phyloP scores from a whole-genome alignment of 1,140 invertebrate species.

The Nomia melanderi region DNA sequence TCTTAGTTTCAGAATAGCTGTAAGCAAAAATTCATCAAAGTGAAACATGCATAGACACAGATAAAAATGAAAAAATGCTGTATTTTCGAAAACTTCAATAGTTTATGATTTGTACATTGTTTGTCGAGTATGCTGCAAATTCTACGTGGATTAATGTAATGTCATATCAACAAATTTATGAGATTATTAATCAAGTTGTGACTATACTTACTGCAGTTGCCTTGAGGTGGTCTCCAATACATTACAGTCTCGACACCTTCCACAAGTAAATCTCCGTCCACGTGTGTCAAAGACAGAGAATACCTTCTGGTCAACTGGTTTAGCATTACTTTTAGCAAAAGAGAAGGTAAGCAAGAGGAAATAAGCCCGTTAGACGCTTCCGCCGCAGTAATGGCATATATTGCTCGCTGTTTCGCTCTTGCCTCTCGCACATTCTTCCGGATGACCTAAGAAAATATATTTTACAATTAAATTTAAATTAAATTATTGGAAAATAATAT shows the following conservation, averaged over 20 bases:
- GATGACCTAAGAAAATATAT: slow-evolving; percentile 64
- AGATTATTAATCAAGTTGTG: no score
- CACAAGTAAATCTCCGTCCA: slow-evolving; percentile 85
- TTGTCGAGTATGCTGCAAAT: no score
- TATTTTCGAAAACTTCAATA: no score
- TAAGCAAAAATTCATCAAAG: no score
- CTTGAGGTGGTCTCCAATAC: slow-evolving; percentile 90
- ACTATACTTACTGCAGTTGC: slow-evolving; percentile 88
- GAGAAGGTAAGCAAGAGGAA: slow-evolving; percentile 85
- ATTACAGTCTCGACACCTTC: slow-evolving; percentile 85
- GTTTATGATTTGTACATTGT: no score
- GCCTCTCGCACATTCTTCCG: slow-evolving; percentile 83
- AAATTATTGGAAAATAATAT: no score
- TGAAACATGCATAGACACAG: no score
- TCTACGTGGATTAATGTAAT: no score
- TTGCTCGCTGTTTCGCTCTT: slow-evolving; percentile 84
- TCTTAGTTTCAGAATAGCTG: no score
- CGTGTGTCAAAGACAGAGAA: slow-evolving; percentile 87
- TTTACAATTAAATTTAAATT: no score
- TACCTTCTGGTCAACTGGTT: slow-evolving; percentile 88
- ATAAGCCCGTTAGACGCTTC: slow-evolving; percentile 86
- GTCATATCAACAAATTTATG: no score
- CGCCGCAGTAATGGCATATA: slow-evolving; percentile 86
- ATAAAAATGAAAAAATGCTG: no score
- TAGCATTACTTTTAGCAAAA: slow-evolving; percentile 85